Conservation (phyloP, 1,140 invertebrate genomes). For the Pachypeltis micranthus region DNA sequence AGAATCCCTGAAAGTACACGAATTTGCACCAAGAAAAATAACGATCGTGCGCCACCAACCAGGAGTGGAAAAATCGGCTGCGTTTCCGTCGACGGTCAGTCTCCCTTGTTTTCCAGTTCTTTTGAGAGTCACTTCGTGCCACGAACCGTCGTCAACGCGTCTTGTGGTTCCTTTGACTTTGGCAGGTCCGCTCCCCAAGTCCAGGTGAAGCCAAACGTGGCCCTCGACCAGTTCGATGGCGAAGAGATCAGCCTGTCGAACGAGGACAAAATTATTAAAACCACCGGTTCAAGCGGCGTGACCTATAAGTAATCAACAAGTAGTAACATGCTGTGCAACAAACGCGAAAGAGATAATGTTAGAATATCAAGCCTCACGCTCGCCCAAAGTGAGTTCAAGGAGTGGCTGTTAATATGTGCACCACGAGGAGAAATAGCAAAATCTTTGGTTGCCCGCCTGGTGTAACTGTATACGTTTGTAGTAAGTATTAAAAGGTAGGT, state of each 20-base stretch:
- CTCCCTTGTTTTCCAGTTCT: conserved; percentile 67
- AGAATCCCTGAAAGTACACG: too few relatives aligned
- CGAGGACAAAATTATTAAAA: too few relatives aligned
- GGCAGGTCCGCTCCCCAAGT: conserved; percentile 80
- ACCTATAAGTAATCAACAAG: too few relatives aligned
- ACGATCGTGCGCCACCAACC: conserved; percentile 45
- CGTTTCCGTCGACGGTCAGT: conserved; percentile 79
- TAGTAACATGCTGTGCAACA: too few relatives aligned
- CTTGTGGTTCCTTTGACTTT: conserved; percentile 70
- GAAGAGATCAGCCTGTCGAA: conserved; percentile 81
- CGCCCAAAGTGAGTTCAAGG: not conserved
- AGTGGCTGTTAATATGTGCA: not conserved
- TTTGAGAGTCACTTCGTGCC: conserved; percentile 78
- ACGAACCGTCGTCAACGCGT: conserved; percentile 76
- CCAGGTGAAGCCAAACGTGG: conserved; percentile 80
- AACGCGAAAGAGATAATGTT: not conserved
- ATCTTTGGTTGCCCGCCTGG: too few relatives aligned
- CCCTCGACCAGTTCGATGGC: conserved; percentile 88
- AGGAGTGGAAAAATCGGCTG: conserved; percentile 78
- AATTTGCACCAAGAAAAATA: too few relatives aligned
- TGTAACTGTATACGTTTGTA: too few relatives aligned
- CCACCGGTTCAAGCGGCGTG: not conserved
- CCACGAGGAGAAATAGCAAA: too few relatives aligned
- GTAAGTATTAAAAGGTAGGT: too few relatives aligned
- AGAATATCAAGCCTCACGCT: not conserved